Percentiles rank a stretch among this genome's conserved stretches.
These are phyloP conservation scores for Propithecus coquereli DNA, from an alignment of 2,113 vertebrate genomes.

Conservation along the genomic window DNA sequence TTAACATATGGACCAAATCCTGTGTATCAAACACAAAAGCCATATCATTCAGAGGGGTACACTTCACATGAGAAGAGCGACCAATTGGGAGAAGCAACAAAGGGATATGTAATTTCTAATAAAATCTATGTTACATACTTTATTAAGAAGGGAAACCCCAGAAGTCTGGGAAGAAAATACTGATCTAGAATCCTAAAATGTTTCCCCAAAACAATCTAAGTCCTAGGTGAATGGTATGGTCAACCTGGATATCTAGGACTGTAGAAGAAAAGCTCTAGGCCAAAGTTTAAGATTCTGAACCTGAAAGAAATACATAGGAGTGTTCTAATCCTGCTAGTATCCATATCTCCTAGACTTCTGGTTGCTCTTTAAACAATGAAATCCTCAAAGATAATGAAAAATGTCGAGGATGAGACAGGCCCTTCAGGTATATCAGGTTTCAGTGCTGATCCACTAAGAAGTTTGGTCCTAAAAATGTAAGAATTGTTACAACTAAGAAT, in stretches of 20 bases:
- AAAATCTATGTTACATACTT: neutral
- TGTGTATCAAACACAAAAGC: neutral
- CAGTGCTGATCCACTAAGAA: neutral
- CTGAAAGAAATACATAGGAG: neutral
- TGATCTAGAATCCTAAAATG: neutral
- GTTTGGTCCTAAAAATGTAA: neutral
- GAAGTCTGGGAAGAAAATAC: neutral
- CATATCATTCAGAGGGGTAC: neutral
- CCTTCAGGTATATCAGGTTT: neutral
- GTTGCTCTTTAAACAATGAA: conserved; percentile 3
- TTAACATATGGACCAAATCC: neutral
- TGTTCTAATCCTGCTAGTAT: neutral
- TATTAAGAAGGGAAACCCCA: neutral
- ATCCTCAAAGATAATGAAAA: neutral
- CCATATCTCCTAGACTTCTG: neutral
- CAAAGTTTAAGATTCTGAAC: neutral
- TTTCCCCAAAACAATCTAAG: neutral
- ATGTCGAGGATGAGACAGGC: neutral
- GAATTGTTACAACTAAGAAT: neutral
- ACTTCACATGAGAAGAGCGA: neutral
- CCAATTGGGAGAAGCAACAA: neutral
- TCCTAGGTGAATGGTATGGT: neutral
- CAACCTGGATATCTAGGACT: neutral
- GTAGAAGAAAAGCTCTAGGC: neutral
- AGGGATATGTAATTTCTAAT: neutral